phyloP scores from a whole-genome alignment of 2,113 vertebrate species.

The Heterotis niloticus region DNA sequence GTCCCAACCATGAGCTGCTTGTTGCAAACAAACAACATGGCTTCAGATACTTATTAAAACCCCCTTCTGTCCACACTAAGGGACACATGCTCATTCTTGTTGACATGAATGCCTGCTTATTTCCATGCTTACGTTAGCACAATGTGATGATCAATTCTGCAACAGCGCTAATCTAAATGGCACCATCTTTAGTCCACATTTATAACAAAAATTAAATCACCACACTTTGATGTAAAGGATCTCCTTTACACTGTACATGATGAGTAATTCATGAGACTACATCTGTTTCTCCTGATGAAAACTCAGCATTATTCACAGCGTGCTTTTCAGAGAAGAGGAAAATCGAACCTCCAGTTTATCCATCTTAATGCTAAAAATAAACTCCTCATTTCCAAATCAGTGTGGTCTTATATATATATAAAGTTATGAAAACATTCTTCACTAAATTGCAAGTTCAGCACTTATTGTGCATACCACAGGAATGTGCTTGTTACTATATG shows the following conservation, averaged over 20 bases:
- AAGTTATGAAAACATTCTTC: conserved; percentile 29
- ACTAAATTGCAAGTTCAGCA: conserved; percentile 28
- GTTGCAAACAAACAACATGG: conserved; percentile 18
- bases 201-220: background rate
- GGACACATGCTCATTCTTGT: background rate
- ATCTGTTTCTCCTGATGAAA: no score
- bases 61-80: background rate
- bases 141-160: background rate
- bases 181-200: background rate
- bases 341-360: conserved; percentile 7
- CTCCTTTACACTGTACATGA: no score
- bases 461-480: conserved; percentile 14
- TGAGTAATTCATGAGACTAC: no score
- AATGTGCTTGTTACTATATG: conserved; percentile 32
- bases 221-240: no score
- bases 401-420: background rate
- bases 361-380: background rate
- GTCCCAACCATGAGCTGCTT: conserved; percentile 13
- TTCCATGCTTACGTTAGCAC: background rate
- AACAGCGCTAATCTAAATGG: background rate
- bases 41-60: conserved; percentile 20
- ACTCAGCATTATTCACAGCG: background rate
- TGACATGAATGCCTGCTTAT: background rate
- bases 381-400: background rate
- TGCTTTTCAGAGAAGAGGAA: conserved; percentile 22